These are phyloP conservation scores for Sipha flava DNA, from an alignment of 1,140 invertebrate genomes.

Conservation along the genomic window DNA sequence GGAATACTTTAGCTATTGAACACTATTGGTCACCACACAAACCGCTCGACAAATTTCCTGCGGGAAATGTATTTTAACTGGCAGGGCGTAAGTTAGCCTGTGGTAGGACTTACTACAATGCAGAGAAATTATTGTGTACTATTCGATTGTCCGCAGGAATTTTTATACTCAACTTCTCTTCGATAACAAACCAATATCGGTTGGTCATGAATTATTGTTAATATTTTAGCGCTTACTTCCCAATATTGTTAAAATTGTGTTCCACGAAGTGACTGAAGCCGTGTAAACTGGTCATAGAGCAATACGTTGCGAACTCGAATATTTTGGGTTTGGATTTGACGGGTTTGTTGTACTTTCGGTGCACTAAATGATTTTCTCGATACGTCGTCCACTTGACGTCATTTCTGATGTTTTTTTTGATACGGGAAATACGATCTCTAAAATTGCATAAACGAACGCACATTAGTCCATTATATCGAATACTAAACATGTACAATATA, in stretches of 20 bases:
- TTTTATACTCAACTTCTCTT: too few relatives aligned
- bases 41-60: too few relatives aligned
- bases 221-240: conserved; percentile 11
- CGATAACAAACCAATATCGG: too few relatives aligned
- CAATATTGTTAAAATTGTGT: not conserved
- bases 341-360: not conserved
- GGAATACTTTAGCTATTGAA: too few relatives aligned
- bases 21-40: too few relatives aligned
- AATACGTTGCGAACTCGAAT: conserved; percentile 5
- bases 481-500: too few relatives aligned
- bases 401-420: not conserved
- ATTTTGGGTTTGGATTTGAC: not conserved
- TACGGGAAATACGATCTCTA: not conserved
- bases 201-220: not conserved
- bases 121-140: too few relatives aligned
- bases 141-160: too few relatives aligned
- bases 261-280: not conserved
- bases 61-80: too few relatives aligned
- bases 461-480: not conserved
- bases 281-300: not conserved
- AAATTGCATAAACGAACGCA: not conserved
- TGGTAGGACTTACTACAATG: too few relatives aligned
- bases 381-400: not conserved
- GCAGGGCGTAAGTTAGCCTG: too few relatives aligned
- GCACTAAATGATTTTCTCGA: not conserved